These are phyloP conservation scores for Andrena camellia DNA, from an alignment of 2,888 invertebrate species.

Conservation along the genomic window DNA sequence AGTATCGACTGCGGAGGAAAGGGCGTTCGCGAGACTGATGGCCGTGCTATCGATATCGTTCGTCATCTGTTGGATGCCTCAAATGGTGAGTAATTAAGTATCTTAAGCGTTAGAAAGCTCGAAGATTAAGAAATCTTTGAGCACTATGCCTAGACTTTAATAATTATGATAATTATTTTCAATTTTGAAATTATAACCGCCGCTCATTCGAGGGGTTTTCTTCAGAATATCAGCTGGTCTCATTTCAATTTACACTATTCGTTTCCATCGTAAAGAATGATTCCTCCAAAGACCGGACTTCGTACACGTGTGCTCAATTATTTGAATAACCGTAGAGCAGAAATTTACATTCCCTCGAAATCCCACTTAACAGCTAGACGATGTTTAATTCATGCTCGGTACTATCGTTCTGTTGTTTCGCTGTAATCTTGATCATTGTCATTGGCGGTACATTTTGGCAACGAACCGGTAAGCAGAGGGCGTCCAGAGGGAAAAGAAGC, in stretches of 20 bases:
- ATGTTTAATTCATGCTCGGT: background rate
- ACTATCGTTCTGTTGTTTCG: background rate
- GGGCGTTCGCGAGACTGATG: slow-evolving; percentile 94
- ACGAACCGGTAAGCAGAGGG: slow-evolving; percentile 2
- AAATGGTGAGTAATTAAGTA: slow-evolving; percentile 88
- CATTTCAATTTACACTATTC: too few relatives aligned
- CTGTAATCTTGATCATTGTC: background rate
- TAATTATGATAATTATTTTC: too few relatives aligned
- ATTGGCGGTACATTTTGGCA: slow-evolving; percentile 19
- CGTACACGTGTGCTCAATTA: too few relatives aligned
- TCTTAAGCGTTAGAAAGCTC: background rate
- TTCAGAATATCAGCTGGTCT: too few relatives aligned
- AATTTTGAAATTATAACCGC: too few relatives aligned
- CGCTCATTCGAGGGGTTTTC: too few relatives aligned
- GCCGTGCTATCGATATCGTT: slow-evolving; percentile 93
- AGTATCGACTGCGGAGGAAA: slow-evolving; percentile 90
- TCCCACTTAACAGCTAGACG: background rate
- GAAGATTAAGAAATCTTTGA: too few relatives aligned
- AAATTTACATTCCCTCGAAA: slow-evolving; percentile 6
- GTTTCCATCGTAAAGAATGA: too few relatives aligned
- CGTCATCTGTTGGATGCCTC: slow-evolving; percentile 94
- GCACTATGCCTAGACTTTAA: too few relatives aligned
- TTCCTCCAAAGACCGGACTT: too few relatives aligned
- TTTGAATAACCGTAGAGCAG: background rate
- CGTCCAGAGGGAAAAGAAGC: slow-evolving; percentile 20